phyloP scores from a whole-genome alignment of 1,140 invertebrate genomes.

The Pygmarrhopalites habei region DNA sequence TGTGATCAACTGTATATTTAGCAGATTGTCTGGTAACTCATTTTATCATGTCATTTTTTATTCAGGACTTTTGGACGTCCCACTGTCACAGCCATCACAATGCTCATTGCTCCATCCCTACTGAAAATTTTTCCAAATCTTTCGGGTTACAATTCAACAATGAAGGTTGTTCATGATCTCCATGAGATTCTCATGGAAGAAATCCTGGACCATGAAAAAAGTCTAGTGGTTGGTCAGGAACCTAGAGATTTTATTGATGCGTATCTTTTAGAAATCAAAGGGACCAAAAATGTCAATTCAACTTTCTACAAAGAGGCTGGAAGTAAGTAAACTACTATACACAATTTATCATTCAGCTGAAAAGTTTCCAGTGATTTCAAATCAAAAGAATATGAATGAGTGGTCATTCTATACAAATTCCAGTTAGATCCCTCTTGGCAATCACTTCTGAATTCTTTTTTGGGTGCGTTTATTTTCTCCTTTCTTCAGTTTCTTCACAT shows the following conservation, averaged over 20 bases:
- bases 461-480: no score
- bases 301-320: conserved; percentile 15
- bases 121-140: neutral
- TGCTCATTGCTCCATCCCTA: neutral
- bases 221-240: neutral
- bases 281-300: conserved; percentile 17
- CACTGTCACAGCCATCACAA: neutral
- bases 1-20: no score
- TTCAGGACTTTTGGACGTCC: conserved; percentile 7
- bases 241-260: conserved; percentile 16
- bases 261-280: conserved; percentile 9
- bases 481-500: no score
- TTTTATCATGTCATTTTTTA: neutral
- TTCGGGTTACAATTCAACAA: neutral
- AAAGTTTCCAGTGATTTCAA: neutral
- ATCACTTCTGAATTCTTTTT: no score
- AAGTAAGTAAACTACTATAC: conserved; percentile 1
- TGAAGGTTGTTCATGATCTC: neutral
- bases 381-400: neutral
- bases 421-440: no score
- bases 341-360: neutral
- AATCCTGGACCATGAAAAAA: neutral
- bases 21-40: no score
- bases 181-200: neutral
- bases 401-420: no score